phyloP scores from a whole-genome alignment of 2,113 vertebrate genomes.

The Ifrita kowaldi region DNA sequence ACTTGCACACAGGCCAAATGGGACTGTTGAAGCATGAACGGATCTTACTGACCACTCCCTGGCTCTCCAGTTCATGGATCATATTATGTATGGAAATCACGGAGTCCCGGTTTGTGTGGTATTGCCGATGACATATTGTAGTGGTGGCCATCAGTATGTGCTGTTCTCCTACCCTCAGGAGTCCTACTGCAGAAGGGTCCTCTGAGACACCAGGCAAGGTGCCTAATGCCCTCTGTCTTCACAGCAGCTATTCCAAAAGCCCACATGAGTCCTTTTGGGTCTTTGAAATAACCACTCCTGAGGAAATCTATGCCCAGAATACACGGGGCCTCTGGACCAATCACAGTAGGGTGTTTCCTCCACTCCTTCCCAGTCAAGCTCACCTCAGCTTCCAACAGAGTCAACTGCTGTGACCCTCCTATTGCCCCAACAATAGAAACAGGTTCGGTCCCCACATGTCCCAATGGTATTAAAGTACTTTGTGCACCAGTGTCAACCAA shows the following conservation, averaged over 20 bases:
- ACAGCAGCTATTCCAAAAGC: neutral
- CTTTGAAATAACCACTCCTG: neutral
- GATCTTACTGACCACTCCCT: neutral
- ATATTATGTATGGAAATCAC: neutral
- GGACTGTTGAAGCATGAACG: neutral
- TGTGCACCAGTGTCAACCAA: neutral
- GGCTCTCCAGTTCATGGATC: neutral
- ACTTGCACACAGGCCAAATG: neutral
- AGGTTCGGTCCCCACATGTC: neutral
- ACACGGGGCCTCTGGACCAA: neutral
- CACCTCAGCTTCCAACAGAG: neutral
- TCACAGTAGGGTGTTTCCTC: neutral
- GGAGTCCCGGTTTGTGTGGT: neutral
- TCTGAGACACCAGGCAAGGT: neutral
- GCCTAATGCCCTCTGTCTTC: neutral
- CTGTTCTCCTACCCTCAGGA: neutral
- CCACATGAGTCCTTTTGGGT: neutral
- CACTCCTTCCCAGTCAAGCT: neutral
- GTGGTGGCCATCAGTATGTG: neutral
- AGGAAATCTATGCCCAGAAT: neutral
- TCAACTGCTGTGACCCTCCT: neutral
- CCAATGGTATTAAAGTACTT: neutral
- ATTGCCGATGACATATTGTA: neutral
- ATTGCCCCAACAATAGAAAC: neutral
- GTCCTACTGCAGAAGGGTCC: neutral